phyloP scores from a whole-genome alignment of 2,113 vertebrate species.

The Salvelinus alpinus region DNA sequence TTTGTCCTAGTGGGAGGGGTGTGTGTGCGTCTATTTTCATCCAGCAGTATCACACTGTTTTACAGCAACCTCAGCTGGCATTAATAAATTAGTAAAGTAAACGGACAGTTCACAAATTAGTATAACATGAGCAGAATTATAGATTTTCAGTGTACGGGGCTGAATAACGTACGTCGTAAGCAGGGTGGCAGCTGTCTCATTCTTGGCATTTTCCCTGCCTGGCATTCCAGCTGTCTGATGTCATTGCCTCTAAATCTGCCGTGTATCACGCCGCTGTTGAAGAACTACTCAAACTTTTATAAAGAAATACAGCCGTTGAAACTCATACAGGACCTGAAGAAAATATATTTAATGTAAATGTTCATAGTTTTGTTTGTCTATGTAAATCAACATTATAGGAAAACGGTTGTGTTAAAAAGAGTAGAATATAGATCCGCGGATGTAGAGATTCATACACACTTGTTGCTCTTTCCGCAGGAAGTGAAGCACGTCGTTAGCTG shows the following conservation, averaged over 20 bases:
- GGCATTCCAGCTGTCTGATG: constrained; percentile 93
- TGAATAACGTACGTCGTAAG: constrained; percentile 22
- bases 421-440: constrained; percentile 72
- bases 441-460: constrained; percentile 60
- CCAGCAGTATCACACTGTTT: background rate
- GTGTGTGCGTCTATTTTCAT: no score
- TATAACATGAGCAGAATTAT: background rate
- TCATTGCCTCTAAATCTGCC: constrained; percentile 74
- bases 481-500: constrained; percentile 75
- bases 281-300: constrained; percentile 38
- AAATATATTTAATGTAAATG: background rate
- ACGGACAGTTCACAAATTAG: background rate
- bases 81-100: background rate
- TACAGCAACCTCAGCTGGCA: no score
- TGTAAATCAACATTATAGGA: no score
- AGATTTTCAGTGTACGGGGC: background rate
- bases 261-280: constrained; percentile 59
- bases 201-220: constrained; percentile 79
- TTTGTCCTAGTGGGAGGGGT: no score
- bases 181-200: constrained; percentile 69
- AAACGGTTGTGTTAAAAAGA: background rate
- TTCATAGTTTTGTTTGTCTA: background rate
- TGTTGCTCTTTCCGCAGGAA: constrained; percentile 79
- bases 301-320: background rate
- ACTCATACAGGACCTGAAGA: background rate